A percentile compares a stretch with the other conserved stretches of the same genome.
Conservation (phyloP, 2,797 vertebrate genomes). For the Tachyglossus aculeatus region DNA sequence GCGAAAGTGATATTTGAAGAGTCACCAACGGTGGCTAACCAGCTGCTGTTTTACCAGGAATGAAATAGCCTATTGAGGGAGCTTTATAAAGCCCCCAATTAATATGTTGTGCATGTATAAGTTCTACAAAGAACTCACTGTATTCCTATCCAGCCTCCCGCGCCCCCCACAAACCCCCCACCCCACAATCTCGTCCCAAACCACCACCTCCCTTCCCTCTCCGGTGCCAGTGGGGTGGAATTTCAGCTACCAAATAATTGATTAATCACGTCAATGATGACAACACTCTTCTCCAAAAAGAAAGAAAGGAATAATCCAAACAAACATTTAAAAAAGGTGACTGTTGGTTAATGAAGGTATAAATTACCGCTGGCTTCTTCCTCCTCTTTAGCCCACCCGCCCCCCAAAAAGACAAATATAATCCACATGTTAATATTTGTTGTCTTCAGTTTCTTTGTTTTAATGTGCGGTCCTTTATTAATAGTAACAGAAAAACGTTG, state of each 20-base stretch:
- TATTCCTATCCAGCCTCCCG: slow-evolving; percentile 66
- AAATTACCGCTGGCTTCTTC: slow-evolving; percentile 75
- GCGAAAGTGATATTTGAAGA: slow-evolving; percentile 71
- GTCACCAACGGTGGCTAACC: slow-evolving; percentile 70
- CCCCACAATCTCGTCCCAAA: too few species aligned
- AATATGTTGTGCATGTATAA: slow-evolving; percentile 75
- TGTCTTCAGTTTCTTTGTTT: slow-evolving; percentile 69
- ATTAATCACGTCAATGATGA: slow-evolving; percentile 73
- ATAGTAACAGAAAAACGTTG: slow-evolving; percentile 51
- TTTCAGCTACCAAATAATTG: slow-evolving; percentile 73
- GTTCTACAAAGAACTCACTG: slow-evolving; percentile 77
- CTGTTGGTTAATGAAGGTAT: slow-evolving; percentile 73
- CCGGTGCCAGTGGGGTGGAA: slow-evolving; percentile 61
- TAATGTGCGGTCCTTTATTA: slow-evolving; percentile 65
- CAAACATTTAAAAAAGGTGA: slow-evolving; percentile 70
- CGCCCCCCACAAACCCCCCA: slow-evolving; percentile 34
- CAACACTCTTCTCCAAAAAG: slow-evolving; percentile 63
- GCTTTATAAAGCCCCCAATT: slow-evolving; percentile 75
- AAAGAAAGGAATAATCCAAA: slow-evolving; percentile 67
- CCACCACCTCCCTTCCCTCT: slow-evolving; percentile 61
- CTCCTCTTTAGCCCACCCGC: slow-evolving; percentile 67
- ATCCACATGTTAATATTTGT: slow-evolving; percentile 62
- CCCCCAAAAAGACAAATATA: slow-evolving; percentile 61
- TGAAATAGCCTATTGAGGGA: slow-evolving; percentile 74
- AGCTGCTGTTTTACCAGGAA: slow-evolving; percentile 73